phyloP scores from a whole-genome alignment of 2,888 invertebrate genomes.

The Hipparchia sbordonii region DNA sequence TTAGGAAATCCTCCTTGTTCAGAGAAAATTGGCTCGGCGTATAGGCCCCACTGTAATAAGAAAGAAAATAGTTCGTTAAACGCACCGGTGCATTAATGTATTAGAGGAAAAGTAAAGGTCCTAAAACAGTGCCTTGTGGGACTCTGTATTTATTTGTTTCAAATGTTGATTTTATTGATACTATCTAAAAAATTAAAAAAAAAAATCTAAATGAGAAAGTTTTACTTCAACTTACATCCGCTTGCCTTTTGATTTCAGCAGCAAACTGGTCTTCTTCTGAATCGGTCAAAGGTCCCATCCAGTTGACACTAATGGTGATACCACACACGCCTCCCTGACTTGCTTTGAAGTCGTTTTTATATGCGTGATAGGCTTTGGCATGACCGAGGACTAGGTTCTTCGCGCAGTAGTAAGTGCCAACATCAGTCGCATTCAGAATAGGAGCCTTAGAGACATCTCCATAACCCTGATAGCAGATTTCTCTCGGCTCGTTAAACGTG shows the following conservation, averaged over 20 bases:
- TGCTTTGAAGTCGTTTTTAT: slow-evolving; percentile 60
- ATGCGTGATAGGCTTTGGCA: slow-evolving; percentile 68
- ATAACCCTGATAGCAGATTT: slow-evolving; percentile 71
- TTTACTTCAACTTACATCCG: slow-evolving; percentile 44
- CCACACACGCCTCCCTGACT: slow-evolving; percentile 52
- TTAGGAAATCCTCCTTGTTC: slow-evolving; percentile 79
- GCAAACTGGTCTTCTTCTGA: slow-evolving; percentile 60
- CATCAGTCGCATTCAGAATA: slow-evolving; percentile 62
- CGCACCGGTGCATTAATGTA: too few species aligned
- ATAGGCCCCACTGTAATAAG: slow-evolving; percentile 65
- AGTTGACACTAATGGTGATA: slow-evolving; percentile 50
- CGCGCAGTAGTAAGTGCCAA: slow-evolving; percentile 79
- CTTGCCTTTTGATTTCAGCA: slow-evolving; percentile 52
- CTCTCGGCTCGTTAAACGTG: slow-evolving; percentile 82
- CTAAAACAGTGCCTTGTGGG: too few species aligned
- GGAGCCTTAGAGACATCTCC: slow-evolving; percentile 58
- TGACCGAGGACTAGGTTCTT: slow-evolving; percentile 81
- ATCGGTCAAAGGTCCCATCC: slow-evolving; percentile 59
- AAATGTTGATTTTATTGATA: too few species aligned
- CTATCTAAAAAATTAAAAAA: too few species aligned
- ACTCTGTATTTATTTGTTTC: too few species aligned
- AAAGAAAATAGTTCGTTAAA: neutral
- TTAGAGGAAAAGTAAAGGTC: too few species aligned
- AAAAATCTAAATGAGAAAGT: too few species aligned
- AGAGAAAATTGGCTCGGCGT: slow-evolving; percentile 76